Percentiles rank a stretch among this genome's conserved stretches.
Evolutionary conservation across 2,113 vertebrate genomes (phyloP).

Genomic region (Riparia riparia): DNA sequence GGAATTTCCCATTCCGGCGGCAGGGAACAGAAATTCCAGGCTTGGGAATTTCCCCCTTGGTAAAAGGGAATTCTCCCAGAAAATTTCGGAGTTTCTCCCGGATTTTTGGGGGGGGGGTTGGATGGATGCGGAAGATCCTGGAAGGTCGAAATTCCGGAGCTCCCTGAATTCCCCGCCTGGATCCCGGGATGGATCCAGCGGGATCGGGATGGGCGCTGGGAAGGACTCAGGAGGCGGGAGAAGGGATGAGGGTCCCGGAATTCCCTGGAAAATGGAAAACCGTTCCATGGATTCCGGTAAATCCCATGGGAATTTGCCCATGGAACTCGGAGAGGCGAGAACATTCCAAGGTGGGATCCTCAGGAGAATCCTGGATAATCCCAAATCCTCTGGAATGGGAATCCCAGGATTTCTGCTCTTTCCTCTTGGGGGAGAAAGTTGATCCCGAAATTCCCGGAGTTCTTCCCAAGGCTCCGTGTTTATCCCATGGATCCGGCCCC

Average conservation of each 20-base stretch:
- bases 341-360: background rate
- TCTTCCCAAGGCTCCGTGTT: background rate
- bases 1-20: background rate
- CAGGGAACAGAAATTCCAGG: background rate
- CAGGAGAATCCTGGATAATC: background rate
- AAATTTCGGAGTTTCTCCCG: background rate
- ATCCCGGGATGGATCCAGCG: rapidly evolving
- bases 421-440: background rate
- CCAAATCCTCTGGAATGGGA: background rate
- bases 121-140: background rate
- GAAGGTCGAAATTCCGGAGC: background rate
- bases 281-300: background rate
- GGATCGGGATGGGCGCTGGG: background rate
- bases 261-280: background rate
- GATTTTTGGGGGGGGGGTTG: background rate
- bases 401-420: background rate
- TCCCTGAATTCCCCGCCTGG: background rate
- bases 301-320: background rate
- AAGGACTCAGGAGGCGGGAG: background rate
- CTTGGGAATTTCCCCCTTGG: background rate
- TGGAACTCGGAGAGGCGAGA: background rate
- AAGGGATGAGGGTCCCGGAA: background rate
- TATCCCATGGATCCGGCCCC: background rate
- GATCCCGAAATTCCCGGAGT: background rate
- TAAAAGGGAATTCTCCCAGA: too few species aligned